phyloP scores from a whole-genome alignment of 2,797 vertebrate species.

The Setipinna tenuifilis region DNA sequence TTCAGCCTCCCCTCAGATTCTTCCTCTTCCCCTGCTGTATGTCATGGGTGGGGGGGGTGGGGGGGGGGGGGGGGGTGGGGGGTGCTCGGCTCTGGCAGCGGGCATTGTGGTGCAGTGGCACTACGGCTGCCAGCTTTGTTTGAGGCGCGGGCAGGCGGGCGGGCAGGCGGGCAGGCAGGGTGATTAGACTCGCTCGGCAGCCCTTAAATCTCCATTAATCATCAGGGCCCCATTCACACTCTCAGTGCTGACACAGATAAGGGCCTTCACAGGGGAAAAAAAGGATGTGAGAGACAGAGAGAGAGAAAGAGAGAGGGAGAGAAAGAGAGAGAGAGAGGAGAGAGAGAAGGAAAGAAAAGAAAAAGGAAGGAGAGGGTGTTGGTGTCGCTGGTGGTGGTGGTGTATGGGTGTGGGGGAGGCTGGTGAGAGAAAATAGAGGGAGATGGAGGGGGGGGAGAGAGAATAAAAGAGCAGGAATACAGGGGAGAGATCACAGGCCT shows the following conservation, averaged over 20 bases:
- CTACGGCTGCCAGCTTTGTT: conserved; percentile 58
- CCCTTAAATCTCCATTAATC: conserved; percentile 75
- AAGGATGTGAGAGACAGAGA: conserved; percentile 20
- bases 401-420: background rate
- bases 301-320: conserved; percentile 53
- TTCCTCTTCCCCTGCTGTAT: conserved; percentile 40
- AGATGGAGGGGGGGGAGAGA: background rate
- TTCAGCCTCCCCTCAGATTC: conserved; percentile 57
- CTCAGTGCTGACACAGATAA: conserved; percentile 65
- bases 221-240: conserved; percentile 61
- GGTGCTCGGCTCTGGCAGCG: background rate
- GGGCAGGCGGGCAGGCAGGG: conserved; percentile 2
- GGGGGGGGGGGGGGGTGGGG: too few species aligned
- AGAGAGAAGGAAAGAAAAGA: background rate
- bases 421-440: conserved; percentile 65
- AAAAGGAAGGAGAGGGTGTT: conserved; percentile 31
- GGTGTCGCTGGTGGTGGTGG: too few species aligned
- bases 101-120: conserved; percentile 48
- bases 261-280: conserved; percentile 33
- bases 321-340: conserved; percentile 41
- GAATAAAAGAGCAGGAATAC: conserved; percentile 6
- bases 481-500: conserved; percentile 82
- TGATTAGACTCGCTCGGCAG: conserved; percentile 63
- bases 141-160: conserved; percentile 34
- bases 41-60: background rate